Percentiles rank a stretch among this genome's conserved stretches.
phyloP scores from a whole-genome alignment of 2,888 invertebrate genomes.

The Tineola bisselliella region DNA sequence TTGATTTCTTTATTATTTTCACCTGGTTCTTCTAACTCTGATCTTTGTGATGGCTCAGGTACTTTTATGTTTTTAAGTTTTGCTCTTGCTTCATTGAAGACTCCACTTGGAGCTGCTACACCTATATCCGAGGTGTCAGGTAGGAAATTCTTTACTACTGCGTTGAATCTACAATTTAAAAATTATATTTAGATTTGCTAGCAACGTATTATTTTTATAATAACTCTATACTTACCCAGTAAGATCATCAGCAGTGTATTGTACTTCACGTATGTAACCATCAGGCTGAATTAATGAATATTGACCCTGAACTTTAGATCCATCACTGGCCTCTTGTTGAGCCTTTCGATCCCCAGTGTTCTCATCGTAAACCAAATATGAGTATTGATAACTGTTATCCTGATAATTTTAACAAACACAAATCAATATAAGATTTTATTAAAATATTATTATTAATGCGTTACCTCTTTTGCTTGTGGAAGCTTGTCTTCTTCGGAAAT shows the following conservation, averaged over 20 bases:
- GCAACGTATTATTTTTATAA: background rate
- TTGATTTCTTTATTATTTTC: slow-evolving; percentile 13
- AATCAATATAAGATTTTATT: no score
- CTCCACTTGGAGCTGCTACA: background rate
- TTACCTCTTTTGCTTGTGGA: slow-evolving; percentile 29
- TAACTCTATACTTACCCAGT: slow-evolving; percentile 39
- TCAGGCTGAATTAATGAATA: slow-evolving; percentile 66
- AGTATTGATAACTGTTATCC: slow-evolving; percentile 44
- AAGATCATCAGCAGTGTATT: slow-evolving; percentile 62
- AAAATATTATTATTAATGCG: no score
- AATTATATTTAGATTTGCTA: no score
- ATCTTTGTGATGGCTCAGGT: background rate
- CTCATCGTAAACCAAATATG: slow-evolving; percentile 64
- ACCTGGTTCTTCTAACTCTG: background rate
- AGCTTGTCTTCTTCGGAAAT: background rate
- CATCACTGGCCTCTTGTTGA: slow-evolving; percentile 62
- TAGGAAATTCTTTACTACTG: slow-evolving; percentile 44
- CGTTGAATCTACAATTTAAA: slow-evolving; percentile 42
- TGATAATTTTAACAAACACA: background rate
- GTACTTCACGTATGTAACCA: slow-evolving; percentile 60
- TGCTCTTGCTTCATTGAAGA: background rate
- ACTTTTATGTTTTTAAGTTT: background rate
- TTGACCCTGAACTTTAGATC: slow-evolving; percentile 59
- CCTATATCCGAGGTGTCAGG: slow-evolving; percentile 21
- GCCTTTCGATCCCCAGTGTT: slow-evolving; percentile 64